Base-by-base conservation (phyloP, 1,140 invertebrate species). In the Ceratina australensis region DNA sequence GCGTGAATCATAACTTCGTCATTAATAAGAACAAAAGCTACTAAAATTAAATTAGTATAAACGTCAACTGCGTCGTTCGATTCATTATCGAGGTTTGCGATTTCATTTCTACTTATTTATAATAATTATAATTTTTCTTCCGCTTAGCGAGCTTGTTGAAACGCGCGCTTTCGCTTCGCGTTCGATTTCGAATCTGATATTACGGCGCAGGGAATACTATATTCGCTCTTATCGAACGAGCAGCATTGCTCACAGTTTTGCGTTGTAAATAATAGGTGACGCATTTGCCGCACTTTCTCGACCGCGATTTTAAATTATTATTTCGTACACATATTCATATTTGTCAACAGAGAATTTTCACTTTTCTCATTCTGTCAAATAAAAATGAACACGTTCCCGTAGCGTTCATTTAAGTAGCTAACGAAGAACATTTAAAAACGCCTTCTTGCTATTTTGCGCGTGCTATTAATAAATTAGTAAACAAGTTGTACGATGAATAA, bases 161-260 rank as follows among this genome's bases (percentile, higher is more conserved):
- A 42, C 15, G 42, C 2, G 15, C 3, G 47, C 12, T 12, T 59
- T 56, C 24, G 15, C 0, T 42, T 54, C 5, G 52, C 47, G 15
- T 26, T 50, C 3, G 24, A 13, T 15, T 54, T 61, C 18, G 16
- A 52, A 77, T 61, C 2, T 5, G 59, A 76, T 68, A 47, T 69
- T 77, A 13, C 67, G 54, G 33, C 10, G 57, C 66, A 13, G 15
- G 7, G 52, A 77, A 20, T 60, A 2, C 26, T 16, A 26, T 16
- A 18, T 15, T 47, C 28, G 8, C 3, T 12, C 2, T 71, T 77
- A 77, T 49, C 74, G 57, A 71, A 77, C 56, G 57, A 77, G 66
- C 4, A 52, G 8, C 3, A n/a, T 4, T 10, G 12, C 24, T n/a
- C n/a, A 4, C 22, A 42, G 57, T 71, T 54, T 3, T 33, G 4